Conservation (phyloP, 1,140 invertebrate genomes). For the Trichogramma pretiosum region DNA sequence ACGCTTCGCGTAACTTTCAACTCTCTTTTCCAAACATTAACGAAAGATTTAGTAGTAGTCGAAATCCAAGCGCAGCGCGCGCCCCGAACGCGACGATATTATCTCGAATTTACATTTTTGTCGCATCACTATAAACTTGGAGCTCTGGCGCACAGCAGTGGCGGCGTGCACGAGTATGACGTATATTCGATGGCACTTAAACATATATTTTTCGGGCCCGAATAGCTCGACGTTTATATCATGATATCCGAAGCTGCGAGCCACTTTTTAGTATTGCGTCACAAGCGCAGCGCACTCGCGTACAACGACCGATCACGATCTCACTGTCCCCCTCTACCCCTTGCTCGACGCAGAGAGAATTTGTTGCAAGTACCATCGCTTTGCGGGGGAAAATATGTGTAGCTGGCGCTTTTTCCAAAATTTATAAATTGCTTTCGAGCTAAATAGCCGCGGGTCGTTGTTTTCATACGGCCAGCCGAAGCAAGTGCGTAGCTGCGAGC, state of each 20-base stretch:
- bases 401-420: neutral
- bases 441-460: conserved; percentile 1
- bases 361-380: too few species aligned
- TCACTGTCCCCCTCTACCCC: too few species aligned
- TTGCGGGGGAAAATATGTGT: conserved; percentile 19
- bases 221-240: too few species aligned
- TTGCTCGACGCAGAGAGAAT: too few species aligned
- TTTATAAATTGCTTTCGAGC: neutral
- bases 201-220: conserved; percentile 12
- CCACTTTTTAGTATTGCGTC: conserved; percentile 1
- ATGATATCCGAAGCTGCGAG: too few species aligned
- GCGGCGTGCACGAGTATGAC: conserved; percentile 2
- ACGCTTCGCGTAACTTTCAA: too few species aligned
- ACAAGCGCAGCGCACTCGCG: conserved; percentile 22
- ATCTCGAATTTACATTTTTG: conserved; percentile 46
- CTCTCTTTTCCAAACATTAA: conserved; percentile 40
- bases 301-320: conserved; percentile 31
- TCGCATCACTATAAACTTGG: conserved; percentile 43
- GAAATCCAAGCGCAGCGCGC: conserved; percentile 34
- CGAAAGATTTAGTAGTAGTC: conserved; percentile 43
- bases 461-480: neutral
- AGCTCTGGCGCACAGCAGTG: conserved; percentile 16
- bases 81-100: conserved; percentile 32
- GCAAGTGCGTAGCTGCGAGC: neutral
- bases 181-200: neutral